These are phyloP conservation scores for Virgularia gustaviana DNA, from an alignment of 92 coral and sea anemone genomes.

Conservation along the genomic window DNA sequence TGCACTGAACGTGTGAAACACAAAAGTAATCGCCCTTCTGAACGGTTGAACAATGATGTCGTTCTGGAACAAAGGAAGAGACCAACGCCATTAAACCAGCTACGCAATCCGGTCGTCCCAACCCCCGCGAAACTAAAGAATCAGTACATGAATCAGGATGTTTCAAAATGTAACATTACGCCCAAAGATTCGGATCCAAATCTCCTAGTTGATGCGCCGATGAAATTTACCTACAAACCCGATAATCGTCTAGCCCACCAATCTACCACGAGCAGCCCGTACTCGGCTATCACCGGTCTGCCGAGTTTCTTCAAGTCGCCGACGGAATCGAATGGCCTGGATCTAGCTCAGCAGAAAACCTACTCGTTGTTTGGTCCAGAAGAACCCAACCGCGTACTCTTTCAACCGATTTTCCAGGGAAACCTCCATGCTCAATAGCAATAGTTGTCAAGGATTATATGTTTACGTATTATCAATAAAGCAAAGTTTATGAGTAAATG, in stretches of 20 bases:
- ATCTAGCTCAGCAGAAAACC: slow-evolving; percentile 52
- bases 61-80: slow-evolving; percentile 69
- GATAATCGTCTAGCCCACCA: slow-evolving; percentile 81
- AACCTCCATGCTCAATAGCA: slow-evolving; percentile 27
- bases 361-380: slow-evolving; percentile 95
- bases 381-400: slow-evolving; percentile 83
- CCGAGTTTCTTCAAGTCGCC: slow-evolving; percentile 65
- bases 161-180: slow-evolving; percentile 35
- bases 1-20: slow-evolving; percentile 24
- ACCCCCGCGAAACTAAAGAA: slow-evolving; percentile 64
- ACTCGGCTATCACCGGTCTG: slow-evolving; percentile 92
- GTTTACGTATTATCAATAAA: slow-evolving; percentile 27
- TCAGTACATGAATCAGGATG: slow-evolving; percentile 85
- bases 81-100: slow-evolving; percentile 87
- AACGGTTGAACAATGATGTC: slow-evolving; percentile 81
- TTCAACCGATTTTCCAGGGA: slow-evolving; percentile 44
- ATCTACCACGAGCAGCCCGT: slow-evolving; percentile 46
- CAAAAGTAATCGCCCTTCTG: slow-evolving; percentile 46
- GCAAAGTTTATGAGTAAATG: slow-evolving; percentile 36
- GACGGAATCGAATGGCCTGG: slow-evolving; percentile 51
- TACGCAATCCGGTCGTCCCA: slow-evolving; percentile 76
- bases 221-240: slow-evolving; percentile 63
- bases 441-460: slow-evolving; percentile 2
- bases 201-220: slow-evolving; percentile 70
- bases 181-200: slow-evolving; percentile 49